These are phyloP conservation scores for Galagoides demidoff DNA, from an alignment of 2,797 vertebrate genomes.

Conservation along the genomic window DNA sequence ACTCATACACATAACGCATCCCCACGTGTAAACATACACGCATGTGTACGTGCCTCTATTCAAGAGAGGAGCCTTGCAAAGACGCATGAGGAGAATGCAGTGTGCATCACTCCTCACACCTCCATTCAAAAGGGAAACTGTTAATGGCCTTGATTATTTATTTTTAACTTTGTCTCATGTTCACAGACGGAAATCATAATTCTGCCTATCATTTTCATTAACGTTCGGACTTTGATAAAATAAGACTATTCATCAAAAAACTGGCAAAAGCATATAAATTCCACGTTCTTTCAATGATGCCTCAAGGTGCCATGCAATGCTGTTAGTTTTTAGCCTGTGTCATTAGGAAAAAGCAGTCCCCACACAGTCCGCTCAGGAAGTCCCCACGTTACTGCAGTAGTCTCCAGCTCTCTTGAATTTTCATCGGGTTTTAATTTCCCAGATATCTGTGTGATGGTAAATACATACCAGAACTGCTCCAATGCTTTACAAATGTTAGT, in stretches of 20 bases:
- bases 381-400: neutral
- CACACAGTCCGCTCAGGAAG: neutral
- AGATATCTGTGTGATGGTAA: neutral
- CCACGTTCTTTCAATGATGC: neutral
- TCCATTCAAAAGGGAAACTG: neutral
- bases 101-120: neutral
- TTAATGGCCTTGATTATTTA: neutral
- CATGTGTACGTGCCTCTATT: neutral
- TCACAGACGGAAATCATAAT: conserved; percentile 33
- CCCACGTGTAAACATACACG: neutral
- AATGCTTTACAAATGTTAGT: neutral
- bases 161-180: conserved; percentile 24
- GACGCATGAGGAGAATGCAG: neutral
- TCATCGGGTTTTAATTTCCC: conserved; percentile 9
- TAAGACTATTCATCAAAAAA: neutral
- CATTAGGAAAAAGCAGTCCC: neutral
- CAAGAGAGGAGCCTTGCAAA: neutral
- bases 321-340: neutral
- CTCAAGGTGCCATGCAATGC: neutral
- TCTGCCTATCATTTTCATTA: neutral
- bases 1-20: neutral
- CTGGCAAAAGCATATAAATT: conserved; percentile 9
- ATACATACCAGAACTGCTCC: neutral
- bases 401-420: neutral
- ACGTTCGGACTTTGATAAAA: neutral